phyloP scores from a whole-genome alignment of 2,113 vertebrate genomes.

The Gadus chalcogrammus region DNA sequence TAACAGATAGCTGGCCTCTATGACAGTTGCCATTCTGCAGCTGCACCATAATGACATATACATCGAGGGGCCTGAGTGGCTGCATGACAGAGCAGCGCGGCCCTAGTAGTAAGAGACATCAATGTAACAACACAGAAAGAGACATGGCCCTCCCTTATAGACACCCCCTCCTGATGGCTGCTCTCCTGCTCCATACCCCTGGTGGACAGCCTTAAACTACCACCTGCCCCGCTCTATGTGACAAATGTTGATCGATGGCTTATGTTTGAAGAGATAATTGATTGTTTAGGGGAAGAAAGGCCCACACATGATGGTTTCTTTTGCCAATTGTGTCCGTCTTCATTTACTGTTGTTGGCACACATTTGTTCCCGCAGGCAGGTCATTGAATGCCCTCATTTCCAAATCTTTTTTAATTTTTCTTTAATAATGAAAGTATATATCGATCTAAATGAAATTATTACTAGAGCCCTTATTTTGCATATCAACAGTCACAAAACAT shows the following conservation, averaged over 20 bases:
- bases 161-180: conserved; percentile 25
- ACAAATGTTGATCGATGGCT: conserved; percentile 71
- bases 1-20: conserved; percentile 44
- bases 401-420: too few species aligned
- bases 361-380: too few species aligned
- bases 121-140: conserved; percentile 42
- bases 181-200: conserved; percentile 34
- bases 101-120: conserved; percentile 54
- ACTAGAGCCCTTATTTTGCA: too few species aligned
- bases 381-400: too few species aligned
- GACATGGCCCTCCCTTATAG: conserved; percentile 14
- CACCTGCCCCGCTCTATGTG: conserved; percentile 60
- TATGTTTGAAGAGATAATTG: conserved; percentile 65
- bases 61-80: conserved; percentile 51
- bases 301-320: conserved; percentile 31
- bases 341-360: conserved; percentile 34
- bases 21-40: not conserved
- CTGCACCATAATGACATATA: conserved; percentile 2
- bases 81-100: conserved; percentile 60
- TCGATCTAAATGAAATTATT: too few species aligned
- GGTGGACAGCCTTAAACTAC: conserved; percentile 44
- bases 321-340: conserved; percentile 18
- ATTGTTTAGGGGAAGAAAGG: conserved; percentile 57
- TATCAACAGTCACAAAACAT: too few species aligned
- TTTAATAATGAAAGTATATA: too few species aligned